phyloP scores from a whole-genome alignment of 2,888 invertebrate species.

The Trissoscelio sp. region DNA sequence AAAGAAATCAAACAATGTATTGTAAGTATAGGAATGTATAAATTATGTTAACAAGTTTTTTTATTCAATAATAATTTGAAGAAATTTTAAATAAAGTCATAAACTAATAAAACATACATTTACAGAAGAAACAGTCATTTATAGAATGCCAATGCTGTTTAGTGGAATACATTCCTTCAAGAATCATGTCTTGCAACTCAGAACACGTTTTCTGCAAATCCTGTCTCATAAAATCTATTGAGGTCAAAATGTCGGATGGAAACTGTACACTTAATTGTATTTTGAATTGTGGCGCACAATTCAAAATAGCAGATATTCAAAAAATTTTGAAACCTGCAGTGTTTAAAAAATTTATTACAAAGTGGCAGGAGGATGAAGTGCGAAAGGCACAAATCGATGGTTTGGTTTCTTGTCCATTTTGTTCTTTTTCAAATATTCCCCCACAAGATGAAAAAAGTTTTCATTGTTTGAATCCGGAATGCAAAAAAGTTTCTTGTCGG shows the following conservation, averaged over 20 bases:
- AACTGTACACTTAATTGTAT: slow-evolving; percentile 29
- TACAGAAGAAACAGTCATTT: slow-evolving; percentile 24
- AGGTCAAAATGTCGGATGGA: slow-evolving; percentile 34
- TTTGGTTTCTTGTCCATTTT: slow-evolving; percentile 84
- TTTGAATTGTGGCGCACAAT: slow-evolving; percentile 28
- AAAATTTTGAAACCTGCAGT: slow-evolving; percentile 62
- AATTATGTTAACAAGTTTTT: too few species aligned
- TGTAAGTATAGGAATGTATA: slow-evolving; percentile 22
- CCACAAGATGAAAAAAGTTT: slow-evolving; percentile 82
- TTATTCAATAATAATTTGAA: too few species aligned
- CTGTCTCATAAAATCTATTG: slow-evolving; percentile 12
- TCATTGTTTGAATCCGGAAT: slow-evolving; percentile 84
- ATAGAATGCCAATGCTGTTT: slow-evolving; percentile 37
- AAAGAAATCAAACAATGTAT: slow-evolving; percentile 77
- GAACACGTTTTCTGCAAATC: slow-evolving; percentile 55
- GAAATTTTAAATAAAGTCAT: too few species aligned
- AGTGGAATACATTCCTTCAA: slow-evolving; percentile 68
- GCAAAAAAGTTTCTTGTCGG: slow-evolving; percentile 85
- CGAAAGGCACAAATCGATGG: slow-evolving; percentile 83
- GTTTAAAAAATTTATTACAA: slow-evolving; percentile 82
- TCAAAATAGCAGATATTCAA: slow-evolving; percentile 61
- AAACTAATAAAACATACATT: neutral
- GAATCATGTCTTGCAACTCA: slow-evolving; percentile 81
- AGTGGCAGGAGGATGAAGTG: slow-evolving; percentile 84
- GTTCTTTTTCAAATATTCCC: slow-evolving; percentile 84